phyloP scores from a whole-genome alignment of 2,797 vertebrate genomes.

The Enteromius radiatus region DNA sequence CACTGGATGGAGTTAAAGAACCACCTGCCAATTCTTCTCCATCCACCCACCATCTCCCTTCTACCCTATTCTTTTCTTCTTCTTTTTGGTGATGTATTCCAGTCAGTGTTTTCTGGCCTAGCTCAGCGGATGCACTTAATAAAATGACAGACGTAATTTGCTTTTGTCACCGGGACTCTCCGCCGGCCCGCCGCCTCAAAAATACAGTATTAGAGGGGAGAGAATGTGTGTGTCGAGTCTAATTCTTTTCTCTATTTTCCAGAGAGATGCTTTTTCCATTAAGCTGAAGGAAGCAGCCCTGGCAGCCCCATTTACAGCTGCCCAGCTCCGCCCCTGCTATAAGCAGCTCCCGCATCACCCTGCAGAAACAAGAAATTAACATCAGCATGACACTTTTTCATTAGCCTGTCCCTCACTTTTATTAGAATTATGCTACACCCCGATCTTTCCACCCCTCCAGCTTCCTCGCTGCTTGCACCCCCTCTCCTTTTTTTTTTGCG shows the following conservation, averaged over 20 bases:
- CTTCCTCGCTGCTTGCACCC: constrained; percentile 9
- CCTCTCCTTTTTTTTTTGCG: constrained; percentile 65
- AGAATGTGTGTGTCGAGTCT: constrained; percentile 97
- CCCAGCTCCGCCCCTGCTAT: constrained; percentile 91
- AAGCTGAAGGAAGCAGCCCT: constrained; percentile 92
- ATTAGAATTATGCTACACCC: constrained; percentile 86
- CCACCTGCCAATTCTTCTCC: constrained; percentile 18
- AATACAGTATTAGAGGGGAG: constrained; percentile 96
- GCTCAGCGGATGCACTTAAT: constrained; percentile 98
- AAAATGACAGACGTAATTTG: constrained; percentile 99
- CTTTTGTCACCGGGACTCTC: constrained; percentile 96
- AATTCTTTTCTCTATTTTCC: constrained; percentile 99
- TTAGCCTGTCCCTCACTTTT: constrained; percentile 94
- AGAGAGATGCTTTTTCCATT: constrained; percentile 99
- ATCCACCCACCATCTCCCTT: constrained; percentile 16
- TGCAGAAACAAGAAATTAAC: constrained; percentile 98
- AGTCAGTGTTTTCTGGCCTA: constrained; percentile 84
- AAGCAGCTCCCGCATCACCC: constrained; percentile 88
- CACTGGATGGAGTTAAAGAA: not conserved
- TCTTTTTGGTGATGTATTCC: constrained; percentile 86
- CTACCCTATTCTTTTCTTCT: constrained; percentile 18
- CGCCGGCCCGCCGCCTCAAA: constrained; percentile 91
- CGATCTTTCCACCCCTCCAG: constrained; percentile 58
- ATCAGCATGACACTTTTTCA: constrained; percentile 94
- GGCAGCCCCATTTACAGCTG: constrained; percentile 99